Evolutionary conservation across 2,797 vertebrate species (phyloP).

Genomic region (Anisognathus igniventris): DNA sequence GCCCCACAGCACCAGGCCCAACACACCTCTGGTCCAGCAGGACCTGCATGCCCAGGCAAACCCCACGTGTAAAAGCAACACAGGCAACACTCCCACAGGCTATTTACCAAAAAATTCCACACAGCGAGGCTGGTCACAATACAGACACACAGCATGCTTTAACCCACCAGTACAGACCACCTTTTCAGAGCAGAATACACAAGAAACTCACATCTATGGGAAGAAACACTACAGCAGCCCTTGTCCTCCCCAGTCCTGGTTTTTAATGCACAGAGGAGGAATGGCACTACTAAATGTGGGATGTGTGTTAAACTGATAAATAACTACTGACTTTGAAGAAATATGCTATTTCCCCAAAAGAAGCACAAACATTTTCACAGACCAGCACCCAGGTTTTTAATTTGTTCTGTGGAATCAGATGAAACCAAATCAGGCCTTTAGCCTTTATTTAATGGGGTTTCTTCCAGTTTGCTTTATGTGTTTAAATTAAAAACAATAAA

Average conservation of each 20-base stretch:
- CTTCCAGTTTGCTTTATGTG: background rate
- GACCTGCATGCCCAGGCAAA: background rate
- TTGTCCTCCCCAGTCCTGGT: background rate
- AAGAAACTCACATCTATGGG: background rate
- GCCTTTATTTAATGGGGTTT: background rate
- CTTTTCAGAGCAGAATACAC: background rate
- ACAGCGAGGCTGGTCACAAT: background rate
- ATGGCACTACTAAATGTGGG: rapidly evolving
- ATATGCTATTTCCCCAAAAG: background rate
- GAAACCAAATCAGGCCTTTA: background rate
- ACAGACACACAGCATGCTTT: background rate
- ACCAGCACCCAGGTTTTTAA: background rate
- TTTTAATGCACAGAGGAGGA: background rate
- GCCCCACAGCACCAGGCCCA: background rate
- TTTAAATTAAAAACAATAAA: background rate
- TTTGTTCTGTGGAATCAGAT: background rate
- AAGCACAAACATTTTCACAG: background rate
- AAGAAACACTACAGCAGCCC: background rate
- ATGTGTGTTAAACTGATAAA: background rate
- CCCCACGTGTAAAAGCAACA: rapidly evolving
- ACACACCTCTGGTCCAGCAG: background rate
- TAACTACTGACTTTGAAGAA: background rate
- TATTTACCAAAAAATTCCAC: background rate
- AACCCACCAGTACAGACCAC: background rate
- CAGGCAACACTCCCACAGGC: background rate